Evolutionary conservation across 2,888 invertebrate species (phyloP), one percentile per base, ranked within the genome.

Genomic region (Lucinisca nassula): DNA sequence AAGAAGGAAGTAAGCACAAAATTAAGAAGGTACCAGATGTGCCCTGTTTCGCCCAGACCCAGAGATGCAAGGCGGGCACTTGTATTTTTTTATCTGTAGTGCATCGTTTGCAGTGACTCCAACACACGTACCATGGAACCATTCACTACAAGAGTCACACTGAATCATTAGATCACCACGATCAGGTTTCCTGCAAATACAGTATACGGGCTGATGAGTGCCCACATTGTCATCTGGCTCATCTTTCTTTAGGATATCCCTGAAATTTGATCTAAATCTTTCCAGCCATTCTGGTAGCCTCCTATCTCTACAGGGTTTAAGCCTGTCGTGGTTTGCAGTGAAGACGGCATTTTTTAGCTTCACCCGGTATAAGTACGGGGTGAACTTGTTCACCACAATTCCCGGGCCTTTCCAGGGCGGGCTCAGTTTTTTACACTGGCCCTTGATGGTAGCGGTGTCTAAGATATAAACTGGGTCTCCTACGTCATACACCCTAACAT

Each of bases 371-470:
- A 89, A 21, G 45, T 85, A 89, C 0, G 82, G 58, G 3, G 81
- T 77, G 12, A 85, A 30, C 30, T 74, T 81, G 12, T 72, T 38
- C 17, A 79, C 51, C 21, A 86, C 67, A 38, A 86, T 76, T 6
- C 79, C 84, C 2, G 89, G 89, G 0, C 82, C 89, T 30, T 84
- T 84, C 87, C 89, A 89, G 1, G 77, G 84, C 17, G 79, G 70
- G 30, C 51, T 24, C n/a, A 87, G 27, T 37, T 87, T 87, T n/a
- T 58, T 67, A n/a, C 73, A 55, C 45, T 61, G 79, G 0, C 87
- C 85, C 27, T 82, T 82, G 0, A 49, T n/a, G 4, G 61, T 21
- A 14, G 82, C 72, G 17, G 72, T 75, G 72, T 82, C 82, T 1
- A 79, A 49, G 17, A 84, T 45, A 40, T 84, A 87, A 0, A 87